Evolutionary conservation across 2,113 vertebrate genomes (phyloP).

Genomic region (Vulpes lagopus): DNA sequence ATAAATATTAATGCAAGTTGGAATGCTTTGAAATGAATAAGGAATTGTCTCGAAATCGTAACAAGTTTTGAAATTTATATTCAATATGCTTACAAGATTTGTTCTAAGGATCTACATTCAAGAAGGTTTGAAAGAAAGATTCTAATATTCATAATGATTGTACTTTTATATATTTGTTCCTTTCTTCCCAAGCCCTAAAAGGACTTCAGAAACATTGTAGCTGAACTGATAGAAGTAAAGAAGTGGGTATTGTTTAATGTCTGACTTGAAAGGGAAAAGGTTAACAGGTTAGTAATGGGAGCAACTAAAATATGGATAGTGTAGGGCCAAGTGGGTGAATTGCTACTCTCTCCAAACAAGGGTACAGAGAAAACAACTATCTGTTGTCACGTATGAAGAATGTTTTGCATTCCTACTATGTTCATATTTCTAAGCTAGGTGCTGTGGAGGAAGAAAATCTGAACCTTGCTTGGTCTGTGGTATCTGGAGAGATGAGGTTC

Average conservation of each 20-base stretch:
- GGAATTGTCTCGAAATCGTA: constrained; percentile 48
- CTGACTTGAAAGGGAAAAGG: constrained; percentile 16
- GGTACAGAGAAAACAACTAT: neutral
- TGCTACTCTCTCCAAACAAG: neutral
- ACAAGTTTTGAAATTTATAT: constrained; percentile 47
- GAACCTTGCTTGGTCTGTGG: neutral
- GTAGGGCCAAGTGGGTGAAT: neutral
- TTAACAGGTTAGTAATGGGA: neutral
- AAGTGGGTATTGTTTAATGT: neutral
- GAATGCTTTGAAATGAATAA: constrained; percentile 34
- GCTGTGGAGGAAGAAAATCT: neutral
- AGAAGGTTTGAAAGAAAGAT: constrained; percentile 38
- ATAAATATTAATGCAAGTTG: constrained; percentile 33
- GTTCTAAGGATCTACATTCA: constrained; percentile 43
- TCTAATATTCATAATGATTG: neutral
- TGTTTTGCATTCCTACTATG: neutral
- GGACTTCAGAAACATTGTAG: neutral
- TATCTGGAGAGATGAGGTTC: neutral
- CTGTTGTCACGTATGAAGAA: neutral
- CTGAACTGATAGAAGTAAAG: neutral
- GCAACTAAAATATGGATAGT: neutral
- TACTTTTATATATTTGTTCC: constrained; percentile 7
- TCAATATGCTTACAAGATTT: constrained; percentile 39
- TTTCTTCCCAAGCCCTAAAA: constrained; percentile 44
- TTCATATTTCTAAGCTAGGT: neutral